phyloP scores from a whole-genome alignment of 2,797 vertebrate species.

The Calcarius lapponicus region DNA sequence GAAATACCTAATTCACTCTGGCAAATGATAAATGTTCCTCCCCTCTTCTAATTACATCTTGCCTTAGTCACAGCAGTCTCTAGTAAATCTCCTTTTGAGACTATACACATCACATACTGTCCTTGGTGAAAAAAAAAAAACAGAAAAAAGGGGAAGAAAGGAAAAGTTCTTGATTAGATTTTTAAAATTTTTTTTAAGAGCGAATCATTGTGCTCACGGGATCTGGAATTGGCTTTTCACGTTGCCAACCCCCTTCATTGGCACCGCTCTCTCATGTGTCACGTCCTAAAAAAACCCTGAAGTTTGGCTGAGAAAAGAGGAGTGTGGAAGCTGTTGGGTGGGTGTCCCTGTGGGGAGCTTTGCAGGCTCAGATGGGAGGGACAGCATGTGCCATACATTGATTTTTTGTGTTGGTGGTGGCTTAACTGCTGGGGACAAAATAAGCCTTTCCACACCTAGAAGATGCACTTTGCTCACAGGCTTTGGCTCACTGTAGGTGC shows the following conservation, averaged over 20 bases:
- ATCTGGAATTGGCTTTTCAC: neutral
- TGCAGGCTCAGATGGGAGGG: neutral
- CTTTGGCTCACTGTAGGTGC: neutral
- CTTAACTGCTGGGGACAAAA: neutral
- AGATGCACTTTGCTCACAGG: neutral
- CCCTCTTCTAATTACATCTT: conserved; percentile 67
- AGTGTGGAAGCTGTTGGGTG: neutral
- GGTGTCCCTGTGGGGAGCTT: neutral
- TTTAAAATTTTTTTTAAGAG: neutral
- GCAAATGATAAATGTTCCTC: conserved; percentile 70
- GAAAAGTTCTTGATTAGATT: conserved; percentile 31
- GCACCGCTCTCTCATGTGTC: neutral
- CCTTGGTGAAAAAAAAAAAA: neutral
- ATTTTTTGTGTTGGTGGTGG: neutral
- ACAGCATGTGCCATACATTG: neutral
- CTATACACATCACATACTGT: neutral
- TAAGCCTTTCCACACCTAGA: neutral
- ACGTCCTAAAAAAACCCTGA: neutral
- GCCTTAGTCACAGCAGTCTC: conserved; percentile 54
- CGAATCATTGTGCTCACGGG: neutral
- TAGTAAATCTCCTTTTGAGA: conserved; percentile 65
- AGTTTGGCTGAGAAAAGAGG: neutral
- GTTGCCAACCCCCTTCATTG: neutral
- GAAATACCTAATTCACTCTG: conserved; percentile 65
- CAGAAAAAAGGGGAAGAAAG: neutral